Conservation (phyloP, 2,888 invertebrate genomes). For the Belgica antarctica region DNA sequence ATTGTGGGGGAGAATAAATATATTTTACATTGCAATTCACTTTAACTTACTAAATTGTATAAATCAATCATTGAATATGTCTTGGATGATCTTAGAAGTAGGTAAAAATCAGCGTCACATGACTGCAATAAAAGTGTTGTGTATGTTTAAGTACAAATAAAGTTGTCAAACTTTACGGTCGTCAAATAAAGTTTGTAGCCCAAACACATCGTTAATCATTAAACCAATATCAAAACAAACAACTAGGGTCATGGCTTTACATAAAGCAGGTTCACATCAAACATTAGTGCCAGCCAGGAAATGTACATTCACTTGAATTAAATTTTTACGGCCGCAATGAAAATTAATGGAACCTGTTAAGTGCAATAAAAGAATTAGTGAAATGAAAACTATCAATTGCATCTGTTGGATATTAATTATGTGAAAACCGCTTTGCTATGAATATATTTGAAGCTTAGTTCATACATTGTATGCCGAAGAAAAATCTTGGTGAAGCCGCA, state of each 20-base stretch:
- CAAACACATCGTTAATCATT: background rate
- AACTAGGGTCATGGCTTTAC: background rate
- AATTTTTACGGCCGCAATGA: constrained; percentile 16
- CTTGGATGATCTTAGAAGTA: background rate
- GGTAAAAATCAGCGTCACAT: background rate
- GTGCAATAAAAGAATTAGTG: background rate
- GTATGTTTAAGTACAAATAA: background rate
- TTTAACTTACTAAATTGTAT: background rate
- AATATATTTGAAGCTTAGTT: background rate
- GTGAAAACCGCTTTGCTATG: background rate
- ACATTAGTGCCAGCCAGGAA: background rate
- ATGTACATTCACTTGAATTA: constrained; percentile 22
- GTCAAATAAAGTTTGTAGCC: background rate
- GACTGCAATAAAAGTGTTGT: background rate
- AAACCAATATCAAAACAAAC: background rate
- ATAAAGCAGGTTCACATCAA: background rate
- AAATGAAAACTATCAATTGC: background rate
- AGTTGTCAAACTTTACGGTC: background rate
- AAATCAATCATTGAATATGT: constrained; percentile 15
- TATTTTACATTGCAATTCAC: background rate
- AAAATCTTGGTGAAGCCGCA: no score
- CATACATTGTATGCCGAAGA: constrained; percentile 13
- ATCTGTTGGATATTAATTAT: background rate
- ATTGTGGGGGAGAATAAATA: constrained; percentile 26
- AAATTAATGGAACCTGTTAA: constrained; percentile 18